phyloP scores from a whole-genome alignment of 2,113 vertebrate species.

The Sinocyclocheilus grahami region DNA sequence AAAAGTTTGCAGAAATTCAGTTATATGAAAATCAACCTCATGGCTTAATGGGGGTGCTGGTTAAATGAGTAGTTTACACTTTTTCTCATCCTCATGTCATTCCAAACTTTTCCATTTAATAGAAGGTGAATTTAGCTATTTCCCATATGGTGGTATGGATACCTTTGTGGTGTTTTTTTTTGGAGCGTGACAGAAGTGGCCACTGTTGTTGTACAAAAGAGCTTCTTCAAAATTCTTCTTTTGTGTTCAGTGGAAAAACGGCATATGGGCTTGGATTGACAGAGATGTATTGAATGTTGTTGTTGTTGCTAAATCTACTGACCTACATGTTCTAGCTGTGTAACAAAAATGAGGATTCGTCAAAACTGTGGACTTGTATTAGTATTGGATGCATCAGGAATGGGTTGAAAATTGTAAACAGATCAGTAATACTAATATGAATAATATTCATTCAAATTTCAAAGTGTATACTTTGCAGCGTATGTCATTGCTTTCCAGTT shows the following conservation, averaged over 20 bases:
- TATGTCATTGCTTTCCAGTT: neutral
- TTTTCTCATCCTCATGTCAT: neutral
- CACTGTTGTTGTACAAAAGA: conserved; percentile 3
- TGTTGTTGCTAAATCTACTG: neutral
- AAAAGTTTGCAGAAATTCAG: too few species aligned
- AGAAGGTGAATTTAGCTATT: neutral
- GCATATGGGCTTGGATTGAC: neutral
- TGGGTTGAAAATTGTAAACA: neutral
- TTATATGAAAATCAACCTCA: too few species aligned
- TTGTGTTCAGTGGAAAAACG: conserved; percentile 19
- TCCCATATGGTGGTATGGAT: neutral
- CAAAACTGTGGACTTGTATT: neutral
- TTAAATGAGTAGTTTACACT: neutral
- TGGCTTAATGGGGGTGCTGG: neutral
- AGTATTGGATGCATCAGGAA: neutral
- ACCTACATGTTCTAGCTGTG: neutral
- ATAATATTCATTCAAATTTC: neutral
- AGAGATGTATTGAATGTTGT: neutral
- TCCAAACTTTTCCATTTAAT: neutral
- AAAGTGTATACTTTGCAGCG: neutral
- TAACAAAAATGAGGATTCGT: neutral
- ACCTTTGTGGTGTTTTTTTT: neutral
- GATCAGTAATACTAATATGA: neutral
- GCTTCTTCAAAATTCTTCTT: conserved; percentile 17
- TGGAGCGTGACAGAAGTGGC: neutral